Base-by-base conservation (phyloP, 2,888 invertebrate genomes). In the Apotomis turbidana region DNA sequence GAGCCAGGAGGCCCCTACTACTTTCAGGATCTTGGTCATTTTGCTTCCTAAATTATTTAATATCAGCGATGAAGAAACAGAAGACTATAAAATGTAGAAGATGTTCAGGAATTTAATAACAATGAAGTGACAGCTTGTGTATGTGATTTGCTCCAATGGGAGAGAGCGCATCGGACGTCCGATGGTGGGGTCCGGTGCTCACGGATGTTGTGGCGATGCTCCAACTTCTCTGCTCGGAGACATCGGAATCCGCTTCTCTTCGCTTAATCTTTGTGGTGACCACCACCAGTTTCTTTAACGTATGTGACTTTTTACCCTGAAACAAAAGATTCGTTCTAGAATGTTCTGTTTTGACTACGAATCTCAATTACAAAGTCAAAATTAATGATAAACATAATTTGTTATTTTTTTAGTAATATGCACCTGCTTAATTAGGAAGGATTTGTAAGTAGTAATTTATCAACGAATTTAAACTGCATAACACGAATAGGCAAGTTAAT, bases 1-100 rank as follows among this genome's bases (percentile, higher is more conserved):
- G 80, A 95, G 94, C 96, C 96, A 96, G 70, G 96, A 96, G 84
- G 96, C 96, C 80, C 96, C 96, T 74, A 96, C 96, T 76, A 96
- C 96, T 94, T 96, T 96, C 87, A 96, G 90, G 94, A 96, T 96
- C 86, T 94, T 94, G 81, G 84, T 89, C 93, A 92, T 93, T 84
- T 82, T 87, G 66, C 74, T 74, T 74, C 74, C 76, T 72, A 3
- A 12, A 49, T 73, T 75, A 27, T 27, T 27, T 27, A 77, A 75
- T 71, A 72, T 69, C 78, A 74, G 76, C 74, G 77, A 60, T 51
- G 5, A 62, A 70, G 9, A 70, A 59, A 38, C 13, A 78, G 81
- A 66, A 78, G 80, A 84, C 88, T 94, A 93, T 91, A 90, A 93
- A 78, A 94, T 94, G 76, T 91, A 92, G 80, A 93, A 93, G 73